phyloP scores from a whole-genome alignment of 30 jellyfish, hydroid and myxozoan species.

The Haliclystus octoradiatus region DNA sequence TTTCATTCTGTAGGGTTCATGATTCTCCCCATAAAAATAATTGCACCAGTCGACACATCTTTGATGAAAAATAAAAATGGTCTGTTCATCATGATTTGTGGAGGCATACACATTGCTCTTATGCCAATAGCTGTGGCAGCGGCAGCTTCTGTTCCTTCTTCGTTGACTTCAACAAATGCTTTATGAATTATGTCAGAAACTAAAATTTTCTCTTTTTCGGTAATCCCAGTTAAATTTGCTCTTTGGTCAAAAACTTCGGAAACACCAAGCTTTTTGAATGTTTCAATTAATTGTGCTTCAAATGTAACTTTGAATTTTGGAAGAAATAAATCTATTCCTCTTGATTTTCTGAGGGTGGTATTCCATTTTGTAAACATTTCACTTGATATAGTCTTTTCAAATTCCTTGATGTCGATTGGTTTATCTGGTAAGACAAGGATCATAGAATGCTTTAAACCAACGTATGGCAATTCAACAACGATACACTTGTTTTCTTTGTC shows the following conservation, averaged over 20 bases:
- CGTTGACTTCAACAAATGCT: constrained; percentile 61
- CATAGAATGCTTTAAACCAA: constrained; percentile 32
- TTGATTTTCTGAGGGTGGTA: not conserved
- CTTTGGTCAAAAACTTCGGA: constrained; percentile 19
- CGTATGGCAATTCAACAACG: constrained; percentile 35
- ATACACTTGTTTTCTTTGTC: constrained; percentile 16
- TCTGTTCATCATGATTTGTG: constrained; percentile 32
- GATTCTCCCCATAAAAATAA: constrained; percentile 44
- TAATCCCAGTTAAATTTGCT: constrained; percentile 58
- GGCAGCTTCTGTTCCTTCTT: constrained; percentile 74
- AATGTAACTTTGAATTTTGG: constrained; percentile 46
- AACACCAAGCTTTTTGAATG: constrained; percentile 27
- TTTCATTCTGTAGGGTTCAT: constrained; percentile 40
- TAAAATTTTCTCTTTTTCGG: constrained; percentile 27
- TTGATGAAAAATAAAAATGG: constrained; percentile 47
- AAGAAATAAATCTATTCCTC: constrained; percentile 29
- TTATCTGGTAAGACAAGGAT: constrained; percentile 42
- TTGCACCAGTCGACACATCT: constrained; percentile 7
- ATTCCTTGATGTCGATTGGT: constrained; percentile 12
- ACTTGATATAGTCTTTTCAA: constrained; percentile 7
- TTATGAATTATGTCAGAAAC: constrained; percentile 59
- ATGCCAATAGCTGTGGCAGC: constrained; percentile 81
- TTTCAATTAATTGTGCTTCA: constrained; percentile 17
- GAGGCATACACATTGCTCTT: constrained; percentile 37
- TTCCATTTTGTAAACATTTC: not conserved